Base-by-base conservation (phyloP, 2,888 invertebrate genomes). In the Noctua pronuba region DNA sequence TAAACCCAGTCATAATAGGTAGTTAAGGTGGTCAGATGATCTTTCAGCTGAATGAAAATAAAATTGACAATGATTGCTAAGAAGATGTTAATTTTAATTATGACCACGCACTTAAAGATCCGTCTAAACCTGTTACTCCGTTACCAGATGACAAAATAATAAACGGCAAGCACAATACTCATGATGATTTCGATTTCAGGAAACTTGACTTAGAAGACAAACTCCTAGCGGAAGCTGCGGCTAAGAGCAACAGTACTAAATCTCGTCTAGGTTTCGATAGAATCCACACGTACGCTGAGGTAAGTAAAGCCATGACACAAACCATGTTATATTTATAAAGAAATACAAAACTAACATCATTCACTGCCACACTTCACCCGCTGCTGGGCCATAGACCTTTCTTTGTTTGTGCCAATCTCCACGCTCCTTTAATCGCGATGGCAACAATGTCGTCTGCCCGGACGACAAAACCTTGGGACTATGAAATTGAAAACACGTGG, bases 251-350 rank as follows among this genome's bases (percentile, higher is more conserved):
- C 72, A 86, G 83, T 8, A 89, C 92, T 16, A 86, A 84, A 6
- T 77, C 85, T 52, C 91, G 93, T 5, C 88, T 94, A 2, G 82
- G 92, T 0, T 93, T 93, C 49, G 91, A 93, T 46, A 84, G 66
- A 5, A 92, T 94, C n/a, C 93, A 94, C 73, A 91, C 92, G 49
- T 94, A 92, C 68, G 91, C 89, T 69, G 92, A 88, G 87, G 95
- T 95, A 90, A 89, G 90, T 83, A 41, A 67, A n/a, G 16, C 21
- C 21, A 44, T n/a, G n/a, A n/a, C n/a, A n/a, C n/a, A 60, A 3
- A 46, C 21, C n/a, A 52, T 18, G 21, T 73, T 7, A 13, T 16
- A n/a, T n/a, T n/a, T 8, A 24, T 35, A 21, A 7, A 11, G 1
- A 65, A 18, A 5, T 8, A 60, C 11, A 18, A 28, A 60, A 31